Conservation (phyloP, 2,113 vertebrate genomes). For the Mobula birostris region DNA sequence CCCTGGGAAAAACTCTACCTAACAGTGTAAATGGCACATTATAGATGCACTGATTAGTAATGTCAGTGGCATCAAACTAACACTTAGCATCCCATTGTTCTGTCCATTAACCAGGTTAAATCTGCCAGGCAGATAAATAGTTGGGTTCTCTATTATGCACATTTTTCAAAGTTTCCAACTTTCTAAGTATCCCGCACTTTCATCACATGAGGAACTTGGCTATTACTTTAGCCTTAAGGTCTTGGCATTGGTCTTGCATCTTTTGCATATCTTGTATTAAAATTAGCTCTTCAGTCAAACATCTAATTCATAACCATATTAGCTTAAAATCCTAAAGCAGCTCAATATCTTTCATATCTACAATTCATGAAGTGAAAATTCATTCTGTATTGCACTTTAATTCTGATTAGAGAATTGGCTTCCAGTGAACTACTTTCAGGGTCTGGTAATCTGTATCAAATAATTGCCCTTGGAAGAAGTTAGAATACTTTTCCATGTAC, state of each 20-base stretch:
- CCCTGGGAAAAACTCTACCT: not conserved
- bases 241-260: not conserved
- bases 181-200: not conserved
- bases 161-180: not conserved
- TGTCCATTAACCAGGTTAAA: not conserved
- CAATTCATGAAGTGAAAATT: not conserved
- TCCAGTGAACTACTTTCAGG: not conserved
- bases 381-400: not conserved
- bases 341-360: not conserved
- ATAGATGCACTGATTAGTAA: not conserved
- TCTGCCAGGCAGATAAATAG: not conserved
- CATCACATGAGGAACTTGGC: not conserved
- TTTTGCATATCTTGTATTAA: not conserved
- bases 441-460: not conserved
- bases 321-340: not conserved
- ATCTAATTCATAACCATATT: not conserved
- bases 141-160: too few species aligned
- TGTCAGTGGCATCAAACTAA: not conserved
- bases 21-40: not conserved
- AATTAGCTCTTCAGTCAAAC: not conserved
- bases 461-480: too few species aligned
- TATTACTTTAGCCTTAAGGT: conserved; percentile 4
- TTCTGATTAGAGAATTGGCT: not conserved
- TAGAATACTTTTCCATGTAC: too few species aligned
- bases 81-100: not conserved